Base-by-base conservation (phyloP, 2,113 vertebrate species). In the Oxyura jamaicensis region DNA sequence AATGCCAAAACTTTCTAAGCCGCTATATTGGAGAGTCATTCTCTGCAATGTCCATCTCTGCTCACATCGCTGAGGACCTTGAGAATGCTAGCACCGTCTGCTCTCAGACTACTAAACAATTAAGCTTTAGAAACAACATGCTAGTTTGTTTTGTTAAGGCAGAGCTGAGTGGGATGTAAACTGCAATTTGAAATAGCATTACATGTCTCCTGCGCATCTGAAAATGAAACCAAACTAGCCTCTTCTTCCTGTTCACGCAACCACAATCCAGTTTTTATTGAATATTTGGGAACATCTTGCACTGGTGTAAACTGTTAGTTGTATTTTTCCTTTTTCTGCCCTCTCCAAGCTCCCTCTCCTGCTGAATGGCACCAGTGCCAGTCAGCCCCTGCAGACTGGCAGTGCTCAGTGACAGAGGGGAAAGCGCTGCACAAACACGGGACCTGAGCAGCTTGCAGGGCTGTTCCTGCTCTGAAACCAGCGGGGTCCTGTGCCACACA, bases 311-410 rank as follows among this genome's bases (percentile, higher is more conserved):
- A 9, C 20, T 42, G 50, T 3, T 66, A 12, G 33, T 36, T 73
- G 8, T 52, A 6, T 20, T 65, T 62, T 29, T 25, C 60, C 13
- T 6, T 18, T 56, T 15, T 73, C 25, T 56, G 22, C 25, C 14
- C 14, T 29, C 66, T 29, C 6, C 9, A 62, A 36, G 52, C 26
- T 84, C 10, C 36, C 13, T 78, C 68, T 66, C 4, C 16, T 6
- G 33, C 13, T 22, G 83, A 53, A 1, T 52, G 1, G 0, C 7
- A 29, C 4, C 0, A 2, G 31, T 5, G 9, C 79, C 3, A 11
- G 4, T 19, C 48, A 52, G 5, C 14, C 59, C 1, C 0, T 4
- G 2, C 26, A 2, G 77, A 14, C 35, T 69, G 48, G n/a, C 52
- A 35, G 76, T 25, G 17, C 1, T 0, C 0, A 1, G 1, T 63